Conservation (phyloP, 2,113 vertebrate genomes). For the Lethenteron reissneri region DNA sequence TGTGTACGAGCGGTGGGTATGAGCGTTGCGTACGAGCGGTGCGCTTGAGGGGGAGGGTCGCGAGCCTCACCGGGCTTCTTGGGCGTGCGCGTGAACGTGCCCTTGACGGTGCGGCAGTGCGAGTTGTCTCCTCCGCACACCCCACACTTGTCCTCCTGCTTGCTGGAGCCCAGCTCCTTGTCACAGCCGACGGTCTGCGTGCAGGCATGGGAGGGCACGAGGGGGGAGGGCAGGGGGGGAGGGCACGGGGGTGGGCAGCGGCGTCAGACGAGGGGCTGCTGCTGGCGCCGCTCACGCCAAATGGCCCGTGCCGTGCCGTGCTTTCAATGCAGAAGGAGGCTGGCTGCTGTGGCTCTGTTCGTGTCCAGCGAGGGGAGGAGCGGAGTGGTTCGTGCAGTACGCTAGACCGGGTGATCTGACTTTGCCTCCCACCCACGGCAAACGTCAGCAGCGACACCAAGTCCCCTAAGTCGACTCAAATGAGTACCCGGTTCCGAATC, state of each 20-base stretch:
- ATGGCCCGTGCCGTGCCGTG: conserved; percentile 65
- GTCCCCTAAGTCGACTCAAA: too few relatives aligned
- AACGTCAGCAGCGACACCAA: too few relatives aligned
- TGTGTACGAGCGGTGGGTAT: too few relatives aligned
- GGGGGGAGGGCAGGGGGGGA: neutral
- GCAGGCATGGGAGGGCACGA: neutral
- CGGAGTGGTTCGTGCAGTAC: too few relatives aligned
- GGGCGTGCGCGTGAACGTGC: conserved; percentile 45
- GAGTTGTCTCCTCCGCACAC: conserved; percentile 74
- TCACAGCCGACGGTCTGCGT: conserved; percentile 84
- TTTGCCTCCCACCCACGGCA: too few relatives aligned
- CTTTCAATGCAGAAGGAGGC: conserved; percentile 88
- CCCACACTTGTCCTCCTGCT: conserved; percentile 86
- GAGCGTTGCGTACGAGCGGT: too few relatives aligned
- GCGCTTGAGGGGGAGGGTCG: too few relatives aligned
- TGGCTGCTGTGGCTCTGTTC: conserved; percentile 50
- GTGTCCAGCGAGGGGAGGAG: too few relatives aligned
- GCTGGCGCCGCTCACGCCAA: conserved; percentile 37
- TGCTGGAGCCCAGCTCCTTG: conserved; percentile 57
- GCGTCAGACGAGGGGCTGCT: neutral
- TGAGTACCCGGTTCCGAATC: too few relatives aligned
- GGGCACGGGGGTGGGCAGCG: neutral
- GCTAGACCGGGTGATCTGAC: too few relatives aligned
- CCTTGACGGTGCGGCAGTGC: conserved; percentile 73
- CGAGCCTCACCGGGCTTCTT: conserved; percentile 51